Base-by-base conservation (phyloP, 1,140 invertebrate species). In the Bursaphelenchus mucronatus region DNA sequence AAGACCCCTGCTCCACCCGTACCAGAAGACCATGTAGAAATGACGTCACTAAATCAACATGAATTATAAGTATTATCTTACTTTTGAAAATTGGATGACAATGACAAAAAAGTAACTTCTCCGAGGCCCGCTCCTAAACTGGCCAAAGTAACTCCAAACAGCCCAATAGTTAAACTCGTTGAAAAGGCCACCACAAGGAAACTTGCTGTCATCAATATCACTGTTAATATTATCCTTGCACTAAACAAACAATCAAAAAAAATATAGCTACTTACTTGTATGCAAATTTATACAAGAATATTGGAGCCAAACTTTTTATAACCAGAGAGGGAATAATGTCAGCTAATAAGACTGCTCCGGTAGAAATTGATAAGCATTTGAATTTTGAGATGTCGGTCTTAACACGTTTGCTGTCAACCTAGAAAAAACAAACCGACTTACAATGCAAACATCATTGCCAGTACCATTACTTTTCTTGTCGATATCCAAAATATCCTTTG, bases 1-100 rank as follows among this genome's bases (percentile, higher is more conserved):
- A 81, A 46, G 8, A 79, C 61, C 13, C 77, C 77, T 2, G 77
- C 77, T 10, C 69, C 79, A 3, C 77, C 77, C 7, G 79, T 81
- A 6, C 77, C 79, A 10, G 75, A 78, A 10, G 70, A 75, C 76
- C 76, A 54, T 8, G 66, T 52, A 30, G 74, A 77, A n/a, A 79
- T 70, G 13, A 66, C 66, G 47, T 69, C 61, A 54, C 76, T 79
- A 56, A 61, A 75, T 61, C 17, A 19, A n/a, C 11, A 11, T 61
- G 8, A 19, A 65, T 15, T 44, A 71, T 11, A 21, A 53, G 15
- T 68, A 41, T 62, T 11, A 51, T 39, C 17, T 59, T 43, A 66
- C 54, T 41, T 51, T 6, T 39, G 68, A 54, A 75, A 78, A 53
- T 76, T 62, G 4, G 74, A 71, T n/a, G 74, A 67, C 43, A 78